These are phyloP conservation scores for Myotis pilosus DNA, from an alignment of 2,797 vertebrate species.

Conservation along the genomic window DNA sequence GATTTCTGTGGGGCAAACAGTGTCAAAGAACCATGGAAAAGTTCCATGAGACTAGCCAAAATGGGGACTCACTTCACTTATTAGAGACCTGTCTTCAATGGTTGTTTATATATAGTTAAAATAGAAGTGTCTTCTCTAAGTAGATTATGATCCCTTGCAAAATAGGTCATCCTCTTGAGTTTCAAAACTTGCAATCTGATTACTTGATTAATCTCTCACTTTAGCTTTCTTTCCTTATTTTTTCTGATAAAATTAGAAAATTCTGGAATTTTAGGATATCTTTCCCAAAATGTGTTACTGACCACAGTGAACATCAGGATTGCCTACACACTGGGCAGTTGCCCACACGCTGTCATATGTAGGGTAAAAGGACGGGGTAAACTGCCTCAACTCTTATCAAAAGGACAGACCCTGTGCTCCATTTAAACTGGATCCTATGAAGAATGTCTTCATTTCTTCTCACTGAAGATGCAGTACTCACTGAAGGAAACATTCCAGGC, in stretches of 20 bases:
- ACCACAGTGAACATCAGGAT: background rate
- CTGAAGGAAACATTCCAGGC: background rate
- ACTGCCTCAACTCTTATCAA: background rate
- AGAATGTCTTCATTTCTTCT: background rate
- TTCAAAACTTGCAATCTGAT: background rate
- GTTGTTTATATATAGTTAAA: background rate
- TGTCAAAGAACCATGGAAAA: background rate
- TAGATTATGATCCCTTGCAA: background rate
- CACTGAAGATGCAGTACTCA: background rate
- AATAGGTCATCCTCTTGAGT: background rate
- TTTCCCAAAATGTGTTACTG: background rate
- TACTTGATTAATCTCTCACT: background rate
- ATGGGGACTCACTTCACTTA: background rate
- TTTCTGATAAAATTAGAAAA: background rate
- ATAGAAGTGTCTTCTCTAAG: background rate
- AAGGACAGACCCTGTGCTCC: background rate
- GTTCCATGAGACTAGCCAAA: background rate
- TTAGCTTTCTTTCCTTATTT: background rate
- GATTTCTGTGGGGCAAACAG: background rate
- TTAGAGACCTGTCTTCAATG: background rate
- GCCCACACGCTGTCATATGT: background rate
- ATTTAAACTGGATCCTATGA: background rate
- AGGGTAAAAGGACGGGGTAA: background rate
- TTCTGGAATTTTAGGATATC: background rate
- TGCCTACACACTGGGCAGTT: background rate